Base-by-base conservation (phyloP, 2,797 vertebrate genomes). In the Cryptoblepharus egeriae region DNA sequence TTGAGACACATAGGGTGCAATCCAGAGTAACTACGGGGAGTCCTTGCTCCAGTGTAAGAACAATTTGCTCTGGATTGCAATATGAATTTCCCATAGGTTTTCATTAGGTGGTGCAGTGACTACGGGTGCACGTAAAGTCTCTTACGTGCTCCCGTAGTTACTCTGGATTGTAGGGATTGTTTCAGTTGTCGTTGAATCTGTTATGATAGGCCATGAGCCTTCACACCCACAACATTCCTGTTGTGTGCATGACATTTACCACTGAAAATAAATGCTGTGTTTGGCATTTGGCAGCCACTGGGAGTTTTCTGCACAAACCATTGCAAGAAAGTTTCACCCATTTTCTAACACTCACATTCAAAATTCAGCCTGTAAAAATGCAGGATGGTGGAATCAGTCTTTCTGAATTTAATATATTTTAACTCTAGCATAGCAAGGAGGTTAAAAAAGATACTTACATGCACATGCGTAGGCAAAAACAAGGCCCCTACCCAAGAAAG, bases 161-260 rank as follows among this genome's bases (percentile, higher is more conserved):
- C n/a, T n/a, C n/a, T n/a, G n/a, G n/a, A n/a, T n/a, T n/a, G n/a
- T n/a, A n/a, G n/a, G n/a, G n/a, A n/a, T n/a, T n/a, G 60, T 81
- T 81, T 72, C 84, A 80, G 60, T 79, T 74, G 72, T 9, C 60
- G 67, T 79, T 81, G 70, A 39, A 78, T 57, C 69, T 89, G 64
- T 77, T 82, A 58, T 68, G 80, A 57, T 73, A 79, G 52, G 75
- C 85, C 82, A 69, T 88, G 81, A 87, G 88, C 90, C 90, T 93
- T 88, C 87, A 87, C 90, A 90, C 90, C 52, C 58, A 96, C 93
- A 96, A 90, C 77, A 82, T 89, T 88, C 83, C 88, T 88, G 93
- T 94, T 96, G 92, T 95, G 87, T 70, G 20, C 72, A 52, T 93
- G 92, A 92, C 93, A 94, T 95, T 96, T 95, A 87, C 85, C 87